Percentiles rank a stretch among this genome's conserved stretches.
These are phyloP conservation scores for Lampris incognitus DNA, from an alignment of 2,113 vertebrate species.

Conservation along the genomic window DNA sequence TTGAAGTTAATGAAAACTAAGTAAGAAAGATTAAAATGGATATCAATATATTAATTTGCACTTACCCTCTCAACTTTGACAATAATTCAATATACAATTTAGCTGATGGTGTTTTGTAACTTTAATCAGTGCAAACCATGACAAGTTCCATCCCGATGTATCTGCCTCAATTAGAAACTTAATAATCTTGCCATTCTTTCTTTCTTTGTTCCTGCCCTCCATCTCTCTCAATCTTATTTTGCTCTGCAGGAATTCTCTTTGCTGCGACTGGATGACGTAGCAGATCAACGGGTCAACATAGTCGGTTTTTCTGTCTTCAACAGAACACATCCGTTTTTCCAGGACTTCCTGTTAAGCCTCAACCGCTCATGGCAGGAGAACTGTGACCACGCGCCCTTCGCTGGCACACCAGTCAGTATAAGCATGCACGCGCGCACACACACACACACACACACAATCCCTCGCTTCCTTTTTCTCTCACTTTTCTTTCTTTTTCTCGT, in stretches of 20 bases:
- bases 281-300: slow-evolving; percentile 92
- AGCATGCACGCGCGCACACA: slow-evolving; percentile 20
- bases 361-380: slow-evolving; percentile 99
- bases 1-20: slow-evolving; percentile 55
- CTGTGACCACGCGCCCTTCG: slow-evolving; percentile 95
- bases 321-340: slow-evolving; percentile 93
- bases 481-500: no score
- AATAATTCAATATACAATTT: slow-evolving; percentile 40
- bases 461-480: neutral
- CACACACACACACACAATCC: slow-evolving; percentile 25
- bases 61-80: slow-evolving; percentile 42
- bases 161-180: neutral
- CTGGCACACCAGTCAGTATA: slow-evolving; percentile 91
- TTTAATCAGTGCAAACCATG: neutral
- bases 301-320: slow-evolving; percentile 98
- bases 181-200: slow-evolving; percentile 3
- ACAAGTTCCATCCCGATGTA: slow-evolving; percentile 3
- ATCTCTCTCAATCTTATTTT: slow-evolving; percentile 27
- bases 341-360: slow-evolving; percentile 95
- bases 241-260: slow-evolving; percentile 91
- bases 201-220: slow-evolving; percentile 36
- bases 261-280: slow-evolving; percentile 89
- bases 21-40: slow-evolving; percentile 46
- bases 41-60: slow-evolving; percentile 52
- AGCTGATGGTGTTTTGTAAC: slow-evolving; percentile 19